Conservation (phyloP, 2,888 invertebrate genomes). For the Melipona beecheii region DNA sequence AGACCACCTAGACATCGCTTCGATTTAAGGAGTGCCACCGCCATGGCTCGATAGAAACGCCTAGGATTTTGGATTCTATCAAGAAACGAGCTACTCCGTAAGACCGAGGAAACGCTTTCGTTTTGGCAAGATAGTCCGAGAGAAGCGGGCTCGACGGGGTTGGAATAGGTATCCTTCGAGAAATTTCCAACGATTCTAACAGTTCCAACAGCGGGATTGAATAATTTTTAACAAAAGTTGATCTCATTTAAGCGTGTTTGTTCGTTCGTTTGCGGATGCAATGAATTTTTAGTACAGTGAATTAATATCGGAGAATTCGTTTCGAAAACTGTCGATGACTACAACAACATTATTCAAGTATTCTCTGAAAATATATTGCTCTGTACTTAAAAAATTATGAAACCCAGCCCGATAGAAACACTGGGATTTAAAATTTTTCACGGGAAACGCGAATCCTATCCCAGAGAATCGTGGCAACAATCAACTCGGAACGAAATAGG, state of each 20-base stretch:
- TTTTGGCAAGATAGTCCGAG: too few species aligned
- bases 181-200: too few species aligned
- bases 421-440: conserved; percentile 74
- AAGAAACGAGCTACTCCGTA: conserved; percentile 48
- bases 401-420: conserved; percentile 62
- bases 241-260: too few species aligned
- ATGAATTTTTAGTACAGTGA: too few species aligned
- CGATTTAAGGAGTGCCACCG: conserved; percentile 75
- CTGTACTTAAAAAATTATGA: too few species aligned
- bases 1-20: conserved; percentile 73
- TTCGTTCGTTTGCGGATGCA: too few species aligned
- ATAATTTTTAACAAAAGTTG: too few species aligned
- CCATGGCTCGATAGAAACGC: conserved; percentile 64
- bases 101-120: conserved; percentile 57
- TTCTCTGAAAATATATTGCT: too few species aligned
- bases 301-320: too few species aligned
- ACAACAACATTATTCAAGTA: too few species aligned
- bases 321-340: too few species aligned
- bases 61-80: conserved; percentile 75
- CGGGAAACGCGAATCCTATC: conserved; percentile 58
- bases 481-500: conserved; percentile 45
- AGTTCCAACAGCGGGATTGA: too few species aligned
- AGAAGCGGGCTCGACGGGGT: conserved; percentile 24
- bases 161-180: conserved; percentile 13
- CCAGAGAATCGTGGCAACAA: conserved; percentile 32